Conservation (phyloP, 1,140 invertebrate species). For the Piezodorus guildinii region DNA sequence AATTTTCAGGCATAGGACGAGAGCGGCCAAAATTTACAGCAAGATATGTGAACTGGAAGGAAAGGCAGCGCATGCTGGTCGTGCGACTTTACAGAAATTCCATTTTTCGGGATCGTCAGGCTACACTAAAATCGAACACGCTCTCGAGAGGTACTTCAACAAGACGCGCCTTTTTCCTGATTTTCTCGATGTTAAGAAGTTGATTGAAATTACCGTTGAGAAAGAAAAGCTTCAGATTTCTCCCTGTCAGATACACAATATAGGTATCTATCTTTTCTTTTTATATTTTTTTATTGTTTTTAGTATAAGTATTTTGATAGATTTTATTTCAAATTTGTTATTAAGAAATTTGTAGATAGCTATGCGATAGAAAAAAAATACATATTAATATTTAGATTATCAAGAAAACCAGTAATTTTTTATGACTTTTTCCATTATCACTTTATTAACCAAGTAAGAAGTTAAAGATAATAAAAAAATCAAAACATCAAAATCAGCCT, state of each 20-base stretch:
- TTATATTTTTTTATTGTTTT: neutral
- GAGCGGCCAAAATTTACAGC: slow-evolving; percentile 11
- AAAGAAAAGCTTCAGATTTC: slow-evolving; percentile 3
- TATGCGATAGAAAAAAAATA: too few relatives aligned
- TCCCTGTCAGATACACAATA: neutral
- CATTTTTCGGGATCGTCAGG: neutral
- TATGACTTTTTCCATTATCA: too few relatives aligned
- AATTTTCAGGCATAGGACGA: slow-evolving; percentile 1
- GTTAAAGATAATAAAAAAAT: too few relatives aligned
- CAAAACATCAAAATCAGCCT: too few relatives aligned
- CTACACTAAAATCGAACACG: neutral
- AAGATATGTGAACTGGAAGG: slow-evolving; percentile 15
- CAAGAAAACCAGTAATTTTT: too few relatives aligned
- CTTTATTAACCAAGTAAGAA: too few relatives aligned
- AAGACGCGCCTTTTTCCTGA: slow-evolving; percentile 5
- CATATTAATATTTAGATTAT: neutral
- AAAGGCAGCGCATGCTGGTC: slow-evolving; percentile 6
- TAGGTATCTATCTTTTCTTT: slow-evolving; percentile 15
- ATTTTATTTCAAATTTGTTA: too few relatives aligned
- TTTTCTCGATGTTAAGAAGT: slow-evolving; percentile 12
- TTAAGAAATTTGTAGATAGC: too few relatives aligned
- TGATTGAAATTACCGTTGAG: neutral
- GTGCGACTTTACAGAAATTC: neutral
- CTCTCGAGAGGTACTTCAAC: slow-evolving; percentile 13
- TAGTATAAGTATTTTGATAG: too few relatives aligned